Percentiles rank a stretch among this genome's conserved stretches.
Evolutionary conservation across 2,797 vertebrate genomes (phyloP).

Genomic region (Macropus fuliginosus): DNA sequence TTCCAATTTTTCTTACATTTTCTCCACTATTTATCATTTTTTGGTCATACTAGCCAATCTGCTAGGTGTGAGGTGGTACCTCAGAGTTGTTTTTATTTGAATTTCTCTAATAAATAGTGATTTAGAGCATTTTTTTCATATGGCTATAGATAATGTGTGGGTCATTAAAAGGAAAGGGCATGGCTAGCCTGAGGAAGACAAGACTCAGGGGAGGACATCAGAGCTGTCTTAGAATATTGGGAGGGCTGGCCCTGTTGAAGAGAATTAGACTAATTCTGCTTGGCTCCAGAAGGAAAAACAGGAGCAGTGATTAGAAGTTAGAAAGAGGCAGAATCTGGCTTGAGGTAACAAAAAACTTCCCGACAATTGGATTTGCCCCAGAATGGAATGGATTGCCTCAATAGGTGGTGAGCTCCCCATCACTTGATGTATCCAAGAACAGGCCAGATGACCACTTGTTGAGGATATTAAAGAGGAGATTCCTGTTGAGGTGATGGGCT

Average conservation of each 20-base stretch:
- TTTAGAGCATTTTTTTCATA: too few species aligned
- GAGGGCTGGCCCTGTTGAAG: not conserved
- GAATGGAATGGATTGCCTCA: not conserved
- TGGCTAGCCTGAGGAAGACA: not conserved
- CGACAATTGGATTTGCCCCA: not conserved
- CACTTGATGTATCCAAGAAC: not conserved
- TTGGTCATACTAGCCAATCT: too few species aligned
- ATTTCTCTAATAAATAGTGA: too few species aligned
- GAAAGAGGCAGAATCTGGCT: not conserved
- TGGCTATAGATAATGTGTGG: not conserved
- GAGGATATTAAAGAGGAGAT: not conserved
- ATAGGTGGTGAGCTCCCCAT: not conserved
- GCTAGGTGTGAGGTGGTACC: too few species aligned
- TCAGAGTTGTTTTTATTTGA: too few species aligned
- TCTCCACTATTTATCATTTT: too few species aligned
- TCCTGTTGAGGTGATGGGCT: not conserved
- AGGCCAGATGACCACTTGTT: not conserved
- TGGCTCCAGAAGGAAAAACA: not conserved
- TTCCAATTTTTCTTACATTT: too few species aligned
- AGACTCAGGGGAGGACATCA: not conserved
- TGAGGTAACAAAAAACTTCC: not conserved
- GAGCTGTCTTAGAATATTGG: not conserved
- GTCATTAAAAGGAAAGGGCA: not conserved
- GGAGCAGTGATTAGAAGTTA: not conserved
- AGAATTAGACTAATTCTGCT: not conserved